A percentile compares a stretch with the other conserved stretches of the same genome.
Conservation (phyloP, 1,140 invertebrate species). For the Halyomorpha halys region DNA sequence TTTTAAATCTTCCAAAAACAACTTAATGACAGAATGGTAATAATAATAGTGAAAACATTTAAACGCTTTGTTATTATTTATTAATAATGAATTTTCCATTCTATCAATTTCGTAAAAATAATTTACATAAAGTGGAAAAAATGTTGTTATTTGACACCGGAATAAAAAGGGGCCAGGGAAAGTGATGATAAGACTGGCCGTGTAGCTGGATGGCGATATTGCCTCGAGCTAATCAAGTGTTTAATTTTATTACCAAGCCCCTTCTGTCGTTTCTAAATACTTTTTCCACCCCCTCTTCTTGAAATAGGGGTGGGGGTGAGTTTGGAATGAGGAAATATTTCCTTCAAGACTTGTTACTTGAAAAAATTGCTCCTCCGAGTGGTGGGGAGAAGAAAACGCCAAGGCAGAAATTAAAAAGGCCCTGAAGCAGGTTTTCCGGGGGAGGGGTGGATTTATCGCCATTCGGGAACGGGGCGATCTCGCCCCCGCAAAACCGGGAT, state of each 20-base stretch:
- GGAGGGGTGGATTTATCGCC: not conserved
- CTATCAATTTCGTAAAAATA: too few relatives aligned
- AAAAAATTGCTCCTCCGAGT: conserved; percentile 23
- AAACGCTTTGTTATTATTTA: too few relatives aligned
- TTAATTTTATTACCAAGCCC: conserved; percentile 26
- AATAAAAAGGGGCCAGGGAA: not conserved
- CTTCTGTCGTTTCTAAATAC: conserved; percentile 23
- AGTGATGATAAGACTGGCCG: conserved; percentile 13
- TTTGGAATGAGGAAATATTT: conserved; percentile 27
- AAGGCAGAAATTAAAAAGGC: conserved; percentile 26
- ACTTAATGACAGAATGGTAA: too few relatives aligned
- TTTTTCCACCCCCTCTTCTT: conserved; percentile 20
- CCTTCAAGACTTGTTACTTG: conserved; percentile 27
- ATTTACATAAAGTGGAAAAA: too few relatives aligned
- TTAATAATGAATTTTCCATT: too few relatives aligned
- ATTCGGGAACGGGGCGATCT: not conserved
- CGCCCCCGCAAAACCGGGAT: too few relatives aligned
- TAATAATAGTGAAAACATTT: too few relatives aligned
- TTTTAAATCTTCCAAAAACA: too few relatives aligned
- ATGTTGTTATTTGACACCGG: too few relatives aligned
- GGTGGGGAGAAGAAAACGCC: not conserved
- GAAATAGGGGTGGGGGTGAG: not conserved
- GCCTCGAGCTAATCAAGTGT: conserved; percentile 21
- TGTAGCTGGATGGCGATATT: not conserved
- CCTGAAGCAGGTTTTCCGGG: conserved; percentile 23